Base-by-base conservation (phyloP, 2,113 vertebrate genomes). In the Tauraco erythrolophus region DNA sequence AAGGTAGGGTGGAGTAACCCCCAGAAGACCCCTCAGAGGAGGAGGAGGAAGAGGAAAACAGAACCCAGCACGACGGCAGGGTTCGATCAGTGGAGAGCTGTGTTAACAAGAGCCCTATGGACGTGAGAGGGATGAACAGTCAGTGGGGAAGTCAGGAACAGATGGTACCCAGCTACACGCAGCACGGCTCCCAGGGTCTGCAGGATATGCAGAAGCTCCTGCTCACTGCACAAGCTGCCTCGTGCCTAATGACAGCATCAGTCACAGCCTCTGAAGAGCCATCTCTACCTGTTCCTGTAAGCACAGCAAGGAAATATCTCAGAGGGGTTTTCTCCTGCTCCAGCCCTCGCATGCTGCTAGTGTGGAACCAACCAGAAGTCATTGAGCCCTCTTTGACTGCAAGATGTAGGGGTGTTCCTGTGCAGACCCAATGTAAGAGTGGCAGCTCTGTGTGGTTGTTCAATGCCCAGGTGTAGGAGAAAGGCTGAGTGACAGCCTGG, bases 61-160 rank as follows among this genome's bases (percentile, higher is more conserved):
- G 51, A 89, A 37, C 93, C 51, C 93, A 93, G 94, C 84, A 43
- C 0, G 27, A 84, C 0, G 11, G 31, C 89, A 39, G 74, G 10
- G 57, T 53, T 95, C 9, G 11, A 92, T 92, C 92, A 92, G 91
- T 9, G 12, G 51, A 92, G 71, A 58, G 30, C 56, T 71, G 48
- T 87, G 91, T 97, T 96, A 94, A 97, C 83, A 95, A 84, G 93
- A 92, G 69, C 43, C 62, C 80, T 78, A 23, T 75, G 77, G 85
- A 92, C 81, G 94, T 61, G 56, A 81, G 56, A 74, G 79, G 86
- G 75, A 70, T 71, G 91, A 91, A 70, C 79, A 91, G 72, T 89
- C 69, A 0, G 92, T 70, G 74, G 74, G 56, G 72, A 94, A 94
- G 74, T 72, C 56, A 83, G 62, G 50, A 96, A 94, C 91, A 97